Conservation (phyloP, 2,113 vertebrate genomes). For the Mormyrus lacerda region DNA sequence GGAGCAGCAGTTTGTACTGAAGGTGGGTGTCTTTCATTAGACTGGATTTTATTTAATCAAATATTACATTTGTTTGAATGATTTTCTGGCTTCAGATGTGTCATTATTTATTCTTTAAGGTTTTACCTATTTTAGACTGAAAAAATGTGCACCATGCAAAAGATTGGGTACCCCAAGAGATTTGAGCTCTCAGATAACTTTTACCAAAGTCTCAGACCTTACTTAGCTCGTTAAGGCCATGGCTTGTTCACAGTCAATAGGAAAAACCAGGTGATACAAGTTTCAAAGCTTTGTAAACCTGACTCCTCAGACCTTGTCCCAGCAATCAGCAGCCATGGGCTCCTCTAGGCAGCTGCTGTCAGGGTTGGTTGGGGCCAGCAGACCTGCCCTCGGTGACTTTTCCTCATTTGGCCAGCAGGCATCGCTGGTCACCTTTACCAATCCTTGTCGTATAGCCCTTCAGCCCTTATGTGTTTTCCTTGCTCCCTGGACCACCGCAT, state of each 20-base stretch:
- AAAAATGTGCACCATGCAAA: too few relatives aligned
- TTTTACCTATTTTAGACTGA: background rate
- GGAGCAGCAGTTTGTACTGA: background rate
- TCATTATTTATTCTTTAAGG: background rate
- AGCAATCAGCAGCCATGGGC: background rate
- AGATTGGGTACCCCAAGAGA: too few relatives aligned
- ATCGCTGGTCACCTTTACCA: too few relatives aligned
- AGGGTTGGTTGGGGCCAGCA: too few relatives aligned
- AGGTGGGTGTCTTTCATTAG: background rate
- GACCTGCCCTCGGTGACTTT: too few relatives aligned
- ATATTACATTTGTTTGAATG: background rate
- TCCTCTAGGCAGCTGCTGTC: background rate
- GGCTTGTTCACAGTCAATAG: background rate
- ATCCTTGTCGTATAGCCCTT: too few relatives aligned
- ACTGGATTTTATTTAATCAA: background rate
- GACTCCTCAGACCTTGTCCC: background rate
- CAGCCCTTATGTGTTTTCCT: too few relatives aligned
- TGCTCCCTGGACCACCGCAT: too few relatives aligned
- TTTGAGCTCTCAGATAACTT: background rate
- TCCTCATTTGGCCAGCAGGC: too few relatives aligned
- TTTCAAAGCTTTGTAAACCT: background rate
- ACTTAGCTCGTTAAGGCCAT: background rate
- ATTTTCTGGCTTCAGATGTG: background rate
- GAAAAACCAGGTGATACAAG: background rate
- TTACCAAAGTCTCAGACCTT: background rate